Percentiles rank a stretch among this genome's conserved stretches.
Evolutionary conservation across 2,888 invertebrate genomes (phyloP).

Genomic region (Netelia virgata): DNA sequence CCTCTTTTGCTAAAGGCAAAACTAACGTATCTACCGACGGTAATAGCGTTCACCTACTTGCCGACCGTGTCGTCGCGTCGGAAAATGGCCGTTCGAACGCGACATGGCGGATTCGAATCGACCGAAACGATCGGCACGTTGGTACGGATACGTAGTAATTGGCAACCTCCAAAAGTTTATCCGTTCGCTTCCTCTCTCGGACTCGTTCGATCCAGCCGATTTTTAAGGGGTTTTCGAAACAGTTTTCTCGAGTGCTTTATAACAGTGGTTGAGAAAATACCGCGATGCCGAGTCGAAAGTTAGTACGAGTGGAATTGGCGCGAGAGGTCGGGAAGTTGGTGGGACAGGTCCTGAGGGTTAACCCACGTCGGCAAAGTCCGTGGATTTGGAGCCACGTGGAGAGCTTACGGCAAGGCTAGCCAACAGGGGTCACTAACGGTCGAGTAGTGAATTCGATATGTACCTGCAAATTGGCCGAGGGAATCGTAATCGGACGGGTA

Average conservation of each 20-base stretch:
- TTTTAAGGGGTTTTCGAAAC: conserved; percentile 4
- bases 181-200: background rate
- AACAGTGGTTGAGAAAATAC: background rate
- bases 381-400: background rate
- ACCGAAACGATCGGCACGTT: too few species aligned
- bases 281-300: conserved; percentile 24
- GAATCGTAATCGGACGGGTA: conserved; percentile 42
- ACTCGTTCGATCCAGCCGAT: background rate
- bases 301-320: conserved; percentile 5
- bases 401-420: background rate
- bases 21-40: background rate
- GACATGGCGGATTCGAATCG: too few species aligned
- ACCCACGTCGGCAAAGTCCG: conserved; percentile 10
- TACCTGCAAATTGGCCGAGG: conserved; percentile 64
- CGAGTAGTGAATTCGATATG: conserved; percentile 32
- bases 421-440: background rate
- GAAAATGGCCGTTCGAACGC: too few species aligned
- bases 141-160: too few species aligned
- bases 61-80: background rate
- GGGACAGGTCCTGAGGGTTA: background rate
- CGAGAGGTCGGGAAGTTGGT: conserved; percentile 29
- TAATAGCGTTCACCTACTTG: background rate
- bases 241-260: conserved; percentile 27
- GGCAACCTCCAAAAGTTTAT: conserved; percentile 3
- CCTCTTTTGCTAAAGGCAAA: background rate